Evolutionary conservation across 1,140 invertebrate species (phyloP), one percentile per base, ranked within the genome.

Genomic region (Drosophila ohnishii): DNA sequence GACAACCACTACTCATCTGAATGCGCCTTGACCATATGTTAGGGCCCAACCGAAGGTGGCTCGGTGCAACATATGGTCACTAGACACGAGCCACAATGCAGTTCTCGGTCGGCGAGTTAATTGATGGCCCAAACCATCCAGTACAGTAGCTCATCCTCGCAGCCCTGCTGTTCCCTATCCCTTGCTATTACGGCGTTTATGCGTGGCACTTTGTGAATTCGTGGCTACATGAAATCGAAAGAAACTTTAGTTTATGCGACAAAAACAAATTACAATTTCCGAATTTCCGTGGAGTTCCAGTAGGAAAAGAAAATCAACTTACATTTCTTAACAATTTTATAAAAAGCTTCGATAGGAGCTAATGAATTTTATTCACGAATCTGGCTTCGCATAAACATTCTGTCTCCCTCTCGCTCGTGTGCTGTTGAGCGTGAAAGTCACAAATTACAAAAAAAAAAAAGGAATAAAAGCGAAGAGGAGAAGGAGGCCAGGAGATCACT

Each of bases 401-500:
- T 22, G 32, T 10, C 59, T 64, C 34, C 30, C 42, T 67, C 5
- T 22, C 48, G 30, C 19, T 55, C 53, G 78, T 86, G 85, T 90
- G 84, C 85, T 64, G 58, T 76, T 80, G 87, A 91, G 86, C 90
- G 86, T 91, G 86, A 91, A 91, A 91, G 90, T 91, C 90, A 91
- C 86, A 91, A 90, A 91, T 90, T 91, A 91, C 79, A 90, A 74
- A 79, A 84, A 73, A 78, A 35, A 30, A 13, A 7, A 0, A 14
- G 6, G 13, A 55, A 28, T 28, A 5, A 6, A 19, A 53, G 16
- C 16, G 45, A 40, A 39, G 32, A 22, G 40, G 42, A 72, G 44
- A 47, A 47, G 40, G 37, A 57, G 57, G 62, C 58, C 44, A 22
- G 74, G 77, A 84, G 90, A 90, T 90, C 88, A 77, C 75, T 83